Percentiles rank a stretch among this genome's conserved stretches.
These are phyloP conservation scores for Nephrotoma guestfalica DNA, from an alignment of 2,888 invertebrate species.

Conservation along the genomic window DNA sequence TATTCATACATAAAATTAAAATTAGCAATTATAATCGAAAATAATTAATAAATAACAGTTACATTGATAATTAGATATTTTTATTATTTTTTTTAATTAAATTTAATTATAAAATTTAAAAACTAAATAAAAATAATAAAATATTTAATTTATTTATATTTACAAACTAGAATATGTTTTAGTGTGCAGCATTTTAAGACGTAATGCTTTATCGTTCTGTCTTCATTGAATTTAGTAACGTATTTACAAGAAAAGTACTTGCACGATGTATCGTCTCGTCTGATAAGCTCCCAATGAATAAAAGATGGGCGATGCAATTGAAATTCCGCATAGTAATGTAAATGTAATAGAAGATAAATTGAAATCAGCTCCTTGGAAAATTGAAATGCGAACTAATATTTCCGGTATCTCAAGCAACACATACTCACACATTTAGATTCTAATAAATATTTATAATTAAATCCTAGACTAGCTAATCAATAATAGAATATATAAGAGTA, in stretches of 20 bases:
- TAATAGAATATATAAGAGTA: not conserved
- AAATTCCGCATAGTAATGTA: not conserved
- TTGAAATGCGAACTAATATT: not conserved
- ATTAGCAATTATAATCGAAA: not conserved
- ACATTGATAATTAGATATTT: not conserved
- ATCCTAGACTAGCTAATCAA: not conserved
- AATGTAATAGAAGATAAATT: not conserved
- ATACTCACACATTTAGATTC: not conserved
- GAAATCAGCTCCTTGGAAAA: not conserved
- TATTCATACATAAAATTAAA: not conserved
- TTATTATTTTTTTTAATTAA: not conserved
- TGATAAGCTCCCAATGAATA: not conserved
- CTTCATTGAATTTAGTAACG: too few species aligned
- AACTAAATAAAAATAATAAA: not conserved
- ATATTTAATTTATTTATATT: not conserved
- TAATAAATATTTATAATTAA: not conserved
- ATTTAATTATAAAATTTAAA: not conserved
- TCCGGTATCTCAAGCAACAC: not conserved
- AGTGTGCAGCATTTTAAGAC: not conserved
- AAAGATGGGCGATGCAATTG: not conserved
- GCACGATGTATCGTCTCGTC: not conserved
- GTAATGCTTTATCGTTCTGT: not conserved
- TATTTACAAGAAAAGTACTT: not conserved
- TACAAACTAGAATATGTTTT: not conserved
- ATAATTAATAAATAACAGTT: not conserved